Base-by-base conservation (phyloP, 2,113 vertebrate species). In the Pterocles orientalis region DNA sequence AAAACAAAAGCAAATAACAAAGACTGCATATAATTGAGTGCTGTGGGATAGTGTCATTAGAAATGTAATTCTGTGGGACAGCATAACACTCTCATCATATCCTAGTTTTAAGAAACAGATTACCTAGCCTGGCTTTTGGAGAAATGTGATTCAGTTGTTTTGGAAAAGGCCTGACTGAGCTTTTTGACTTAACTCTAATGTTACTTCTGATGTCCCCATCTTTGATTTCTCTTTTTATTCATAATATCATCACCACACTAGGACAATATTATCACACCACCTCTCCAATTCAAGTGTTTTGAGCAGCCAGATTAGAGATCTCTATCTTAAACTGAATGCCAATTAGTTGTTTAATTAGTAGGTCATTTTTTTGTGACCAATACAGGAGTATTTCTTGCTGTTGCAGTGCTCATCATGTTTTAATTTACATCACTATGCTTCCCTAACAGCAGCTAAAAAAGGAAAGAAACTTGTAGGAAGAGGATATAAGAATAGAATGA, bases 11-110 rank as follows among this genome's bases (percentile, higher is more conserved):
- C 6, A 88, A 91, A 50, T 24, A 75, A 57, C 10, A 77, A 28
- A 70, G 36, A 47, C 31, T 7, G 6, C 23, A 56, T 8, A 20
- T 6, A 54, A 62, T 15, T 72, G 14, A 68, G 17, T 41, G 20
- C 4, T 5, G 15, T 18, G 10, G 3, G 7, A 10, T 5, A n/a
- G 23, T 23, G 6, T 43, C 28, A 73, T 0, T 0, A 83, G 41
- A 78, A 73, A 43, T 39, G 26, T 33, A 82, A 79, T 78, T 81
- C 36, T 89, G 16, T 9, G 77, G 33, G n/a, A 45, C 17, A 61
- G 12, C 9, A 9, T 18, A 61, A 78, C 6, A 39, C 14, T 56
- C n/a, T 18, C 3, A 29, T 43, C 13, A 56, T n/a, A 47, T 47
- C 33, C 21, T 58, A 24, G 5, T 71, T 82, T 36, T 1, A 3